Conservation (phyloP, 2,113 vertebrate species). For the Gallinago media region DNA sequence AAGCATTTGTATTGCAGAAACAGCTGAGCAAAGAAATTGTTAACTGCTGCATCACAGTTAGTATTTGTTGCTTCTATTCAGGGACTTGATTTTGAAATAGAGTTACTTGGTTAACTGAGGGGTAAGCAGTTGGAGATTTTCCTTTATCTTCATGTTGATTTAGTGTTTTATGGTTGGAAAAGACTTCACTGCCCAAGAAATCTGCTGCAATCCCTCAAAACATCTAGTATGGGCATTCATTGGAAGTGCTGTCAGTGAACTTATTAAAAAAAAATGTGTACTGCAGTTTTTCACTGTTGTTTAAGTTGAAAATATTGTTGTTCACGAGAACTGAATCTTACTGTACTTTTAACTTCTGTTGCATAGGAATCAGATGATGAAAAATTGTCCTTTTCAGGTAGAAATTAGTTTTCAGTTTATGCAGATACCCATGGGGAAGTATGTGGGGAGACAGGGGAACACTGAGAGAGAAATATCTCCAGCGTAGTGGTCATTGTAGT, state of each 20-base stretch:
- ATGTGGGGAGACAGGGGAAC: background rate
- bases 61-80: background rate
- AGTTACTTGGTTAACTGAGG: background rate
- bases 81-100: background rate
- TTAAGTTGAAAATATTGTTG: background rate
- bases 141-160: background rate
- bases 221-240: background rate
- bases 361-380: background rate
- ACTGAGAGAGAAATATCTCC: background rate
- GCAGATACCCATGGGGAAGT: background rate
- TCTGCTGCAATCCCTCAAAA: background rate
- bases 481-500: rapidly evolving
- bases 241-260: background rate
- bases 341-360: background rate
- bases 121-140: background rate
- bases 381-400: background rate
- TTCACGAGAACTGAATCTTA: background rate
- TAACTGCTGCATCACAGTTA: background rate
- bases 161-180: background rate
- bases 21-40: background rate
- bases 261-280: background rate
- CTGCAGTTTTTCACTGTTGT: background rate
- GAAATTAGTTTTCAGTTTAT: background rate
- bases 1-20: background rate
- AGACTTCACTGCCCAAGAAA: background rate